Percentiles rank a stretch among this genome's conserved stretches.
These are phyloP conservation scores for Mus caroli DNA, from an alignment of 2,797 vertebrate species.

Conservation along the genomic window DNA sequence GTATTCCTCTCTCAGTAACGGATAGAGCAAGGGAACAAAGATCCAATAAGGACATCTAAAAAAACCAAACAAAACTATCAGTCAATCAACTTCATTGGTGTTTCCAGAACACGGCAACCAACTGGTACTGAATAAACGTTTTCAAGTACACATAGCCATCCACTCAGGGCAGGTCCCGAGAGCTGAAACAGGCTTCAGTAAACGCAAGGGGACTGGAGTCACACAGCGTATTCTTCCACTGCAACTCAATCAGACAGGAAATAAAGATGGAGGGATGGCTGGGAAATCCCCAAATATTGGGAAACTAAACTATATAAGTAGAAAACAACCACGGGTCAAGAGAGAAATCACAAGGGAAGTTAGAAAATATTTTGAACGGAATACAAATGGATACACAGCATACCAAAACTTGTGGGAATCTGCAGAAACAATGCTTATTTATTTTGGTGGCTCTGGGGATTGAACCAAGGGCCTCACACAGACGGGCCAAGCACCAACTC, in stretches of 20 bases:
- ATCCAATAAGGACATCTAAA: neutral
- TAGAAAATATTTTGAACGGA: conserved; percentile 59
- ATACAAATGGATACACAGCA: conserved; percentile 50
- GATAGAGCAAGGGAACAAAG: neutral
- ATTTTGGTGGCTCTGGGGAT: neutral
- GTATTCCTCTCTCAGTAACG: neutral
- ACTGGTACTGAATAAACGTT: neutral
- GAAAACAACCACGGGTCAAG: conserved; percentile 51
- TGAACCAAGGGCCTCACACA: neutral
- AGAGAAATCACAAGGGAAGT: conserved; percentile 57
- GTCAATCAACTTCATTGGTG: too few species aligned
- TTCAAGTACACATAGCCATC: neutral
- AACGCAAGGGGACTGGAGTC: neutral
- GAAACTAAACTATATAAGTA: conserved; percentile 59
- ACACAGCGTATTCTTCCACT: neutral
- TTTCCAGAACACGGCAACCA: neutral
- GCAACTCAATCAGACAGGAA: neutral
- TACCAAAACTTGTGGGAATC: neutral
- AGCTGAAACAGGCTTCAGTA: neutral
- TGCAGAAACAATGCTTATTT: neutral
- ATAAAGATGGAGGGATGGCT: neutral
- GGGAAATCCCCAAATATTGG: conserved; percentile 55
- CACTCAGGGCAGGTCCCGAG: neutral
- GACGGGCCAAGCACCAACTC: neutral
- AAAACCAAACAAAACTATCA: too few species aligned